Evolutionary conservation across 2,797 vertebrate species (phyloP).

Genomic region (Ficedula albicollis): DNA sequence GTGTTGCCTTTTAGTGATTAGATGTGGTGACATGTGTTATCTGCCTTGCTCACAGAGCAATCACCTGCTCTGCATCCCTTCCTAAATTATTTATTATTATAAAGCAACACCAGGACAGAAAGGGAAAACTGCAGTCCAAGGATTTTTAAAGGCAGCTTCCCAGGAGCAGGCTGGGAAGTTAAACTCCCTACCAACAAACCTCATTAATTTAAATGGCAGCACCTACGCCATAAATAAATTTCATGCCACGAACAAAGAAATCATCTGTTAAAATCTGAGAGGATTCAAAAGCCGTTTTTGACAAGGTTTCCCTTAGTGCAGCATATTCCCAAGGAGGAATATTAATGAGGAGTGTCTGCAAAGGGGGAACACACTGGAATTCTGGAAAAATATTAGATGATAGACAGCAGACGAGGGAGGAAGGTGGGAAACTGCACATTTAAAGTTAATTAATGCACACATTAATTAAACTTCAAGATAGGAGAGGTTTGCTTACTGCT

Average conservation of each 20-base stretch:
- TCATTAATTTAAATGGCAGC: background rate
- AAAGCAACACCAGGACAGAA: background rate
- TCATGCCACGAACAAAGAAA: background rate
- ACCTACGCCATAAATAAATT: background rate
- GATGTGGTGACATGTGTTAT: background rate
- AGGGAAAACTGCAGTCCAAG: background rate
- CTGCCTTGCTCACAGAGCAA: background rate
- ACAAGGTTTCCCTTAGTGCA: background rate
- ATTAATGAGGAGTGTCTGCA: background rate
- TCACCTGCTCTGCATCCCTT: background rate
- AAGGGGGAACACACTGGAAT: background rate
- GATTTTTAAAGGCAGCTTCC: background rate
- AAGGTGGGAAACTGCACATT: accelerated
- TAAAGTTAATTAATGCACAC: background rate
- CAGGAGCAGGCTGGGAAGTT: background rate
- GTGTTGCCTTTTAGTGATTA: background rate
- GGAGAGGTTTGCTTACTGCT: slow-evolving; percentile 64
- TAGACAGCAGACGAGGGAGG: background rate
- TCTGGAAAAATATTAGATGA: background rate
- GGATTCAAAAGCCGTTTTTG: background rate
- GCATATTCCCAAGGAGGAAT: background rate
- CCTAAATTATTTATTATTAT: background rate
- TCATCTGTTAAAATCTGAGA: background rate
- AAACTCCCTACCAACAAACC: background rate
- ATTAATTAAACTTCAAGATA: background rate